Percentiles rank a stretch among this genome's conserved stretches.
Evolutionary conservation across 1,140 invertebrate genomes (phyloP).

Genomic region (Tachypleus tridentatus): DNA sequence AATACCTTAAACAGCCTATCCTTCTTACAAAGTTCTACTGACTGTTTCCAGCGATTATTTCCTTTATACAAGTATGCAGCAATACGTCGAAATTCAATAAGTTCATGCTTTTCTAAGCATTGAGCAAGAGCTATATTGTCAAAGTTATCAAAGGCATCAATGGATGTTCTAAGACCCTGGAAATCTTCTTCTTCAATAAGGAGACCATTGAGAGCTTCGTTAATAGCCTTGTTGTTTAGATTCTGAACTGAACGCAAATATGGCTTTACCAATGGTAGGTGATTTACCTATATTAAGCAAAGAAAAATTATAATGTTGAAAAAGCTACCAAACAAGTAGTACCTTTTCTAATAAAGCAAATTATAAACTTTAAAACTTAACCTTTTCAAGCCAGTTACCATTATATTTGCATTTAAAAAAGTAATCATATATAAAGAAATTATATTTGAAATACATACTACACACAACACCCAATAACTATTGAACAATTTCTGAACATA

Average conservation of each 20-base stretch:
- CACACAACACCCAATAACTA: too few relatives aligned
- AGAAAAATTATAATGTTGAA: slow-evolving; percentile 39
- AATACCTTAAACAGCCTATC: slow-evolving; percentile 62
- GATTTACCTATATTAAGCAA: slow-evolving; percentile 34
- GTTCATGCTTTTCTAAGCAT: slow-evolving; percentile 92
- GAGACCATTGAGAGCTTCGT: slow-evolving; percentile 91
- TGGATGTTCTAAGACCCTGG: slow-evolving; percentile 79
- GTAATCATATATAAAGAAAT: too few relatives aligned
- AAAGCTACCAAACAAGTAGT: not conserved
- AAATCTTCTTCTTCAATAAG: slow-evolving; percentile 95
- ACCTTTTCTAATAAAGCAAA: not conserved
- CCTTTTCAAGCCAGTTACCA: too few relatives aligned
- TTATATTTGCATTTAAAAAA: too few relatives aligned
- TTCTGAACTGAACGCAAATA: slow-evolving; percentile 93
- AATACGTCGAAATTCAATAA: slow-evolving; percentile 96
- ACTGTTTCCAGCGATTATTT: slow-evolving; percentile 98
- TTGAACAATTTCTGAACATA: too few relatives aligned
- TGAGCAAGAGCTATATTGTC: slow-evolving; percentile 96
- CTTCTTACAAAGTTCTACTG: slow-evolving; percentile 96
- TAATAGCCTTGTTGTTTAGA: slow-evolving; percentile 96
- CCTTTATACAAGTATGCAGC: slow-evolving; percentile 98
- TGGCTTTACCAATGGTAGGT: slow-evolving; percentile 90
- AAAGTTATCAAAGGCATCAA: slow-evolving; percentile 98
- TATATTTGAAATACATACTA: too few relatives aligned
- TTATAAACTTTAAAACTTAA: slow-evolving; percentile 2